These are phyloP conservation scores for Myanophis thanlyinensis DNA, from an alignment of 2,113 vertebrate species.

Conservation along the genomic window DNA sequence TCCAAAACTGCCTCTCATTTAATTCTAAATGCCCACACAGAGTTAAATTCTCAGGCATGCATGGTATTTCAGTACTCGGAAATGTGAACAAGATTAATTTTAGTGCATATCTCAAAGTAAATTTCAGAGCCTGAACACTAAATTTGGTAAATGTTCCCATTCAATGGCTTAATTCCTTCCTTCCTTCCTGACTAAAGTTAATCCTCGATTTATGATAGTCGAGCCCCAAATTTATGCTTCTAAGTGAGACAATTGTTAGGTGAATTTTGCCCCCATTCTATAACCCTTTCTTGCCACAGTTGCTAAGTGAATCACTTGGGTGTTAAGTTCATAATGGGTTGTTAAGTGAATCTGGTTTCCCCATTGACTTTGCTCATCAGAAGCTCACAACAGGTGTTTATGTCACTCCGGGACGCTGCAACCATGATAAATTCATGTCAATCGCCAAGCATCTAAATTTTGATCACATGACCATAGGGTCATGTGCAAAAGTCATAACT, in stretches of 20 bases:
- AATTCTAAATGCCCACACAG: background rate
- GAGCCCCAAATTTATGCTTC: background rate
- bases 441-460: background rate
- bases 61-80: background rate
- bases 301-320: too few relatives aligned
- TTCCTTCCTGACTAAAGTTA: too few relatives aligned
- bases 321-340: background rate
- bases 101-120: background rate
- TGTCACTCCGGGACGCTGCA: background rate
- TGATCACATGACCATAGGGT: background rate
- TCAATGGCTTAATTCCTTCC: background rate
- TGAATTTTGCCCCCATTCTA: too few relatives aligned
- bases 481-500: background rate
- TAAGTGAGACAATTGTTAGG: background rate
- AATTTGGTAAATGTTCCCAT: background rate
- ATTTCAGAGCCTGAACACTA: background rate
- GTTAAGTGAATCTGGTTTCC: background rate
- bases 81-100: background rate
- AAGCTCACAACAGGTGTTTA: background rate
- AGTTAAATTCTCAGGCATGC: background rate
- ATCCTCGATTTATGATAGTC: too few relatives aligned
- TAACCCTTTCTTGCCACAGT: background rate
- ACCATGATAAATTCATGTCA: background rate
- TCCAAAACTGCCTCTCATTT: background rate
- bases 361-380: background rate